Percentiles rank a stretch among this genome's conserved stretches.
Conservation (phyloP, 2,888 invertebrate species). For the Scrobipalpa costella region DNA sequence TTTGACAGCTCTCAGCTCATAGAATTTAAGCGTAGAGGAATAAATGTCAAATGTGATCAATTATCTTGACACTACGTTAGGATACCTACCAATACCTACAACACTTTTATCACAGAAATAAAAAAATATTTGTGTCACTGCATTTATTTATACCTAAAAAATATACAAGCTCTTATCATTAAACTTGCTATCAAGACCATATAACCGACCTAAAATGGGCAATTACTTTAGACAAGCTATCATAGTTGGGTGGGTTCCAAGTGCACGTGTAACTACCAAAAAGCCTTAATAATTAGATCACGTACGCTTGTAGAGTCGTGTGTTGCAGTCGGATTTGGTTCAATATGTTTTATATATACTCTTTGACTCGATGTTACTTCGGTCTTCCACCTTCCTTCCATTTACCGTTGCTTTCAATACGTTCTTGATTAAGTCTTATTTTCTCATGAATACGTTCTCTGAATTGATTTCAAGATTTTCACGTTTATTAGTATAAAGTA, state of each 20-base stretch:
- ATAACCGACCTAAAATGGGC: not conserved
- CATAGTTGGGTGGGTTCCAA: not conserved
- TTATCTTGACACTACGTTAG: too few species aligned
- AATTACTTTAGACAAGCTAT: not conserved
- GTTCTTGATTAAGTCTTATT: not conserved
- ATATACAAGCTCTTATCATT: not conserved
- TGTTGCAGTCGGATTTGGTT: not conserved
- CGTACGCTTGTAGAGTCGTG: slow-evolving; percentile 1
- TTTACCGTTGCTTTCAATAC: not conserved
- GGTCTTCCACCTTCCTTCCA: not conserved
- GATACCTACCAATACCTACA: not conserved
- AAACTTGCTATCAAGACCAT: not conserved
- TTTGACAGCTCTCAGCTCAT: too few species aligned
- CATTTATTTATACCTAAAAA: not conserved
- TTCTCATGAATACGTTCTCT: not conserved
- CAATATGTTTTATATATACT: not conserved
- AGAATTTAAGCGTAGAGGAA: too few species aligned
- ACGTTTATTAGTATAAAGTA: too few species aligned
- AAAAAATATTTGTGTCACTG: not conserved
- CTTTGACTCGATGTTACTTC: not conserved
- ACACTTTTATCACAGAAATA: not conserved
- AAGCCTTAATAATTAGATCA: slow-evolving; percentile 2
- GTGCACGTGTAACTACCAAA: not conserved
- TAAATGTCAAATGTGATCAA: too few species aligned
- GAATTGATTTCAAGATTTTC: not conserved